Conservation (phyloP, 2,888 invertebrate species). For the Drosophila antonietae region DNA sequence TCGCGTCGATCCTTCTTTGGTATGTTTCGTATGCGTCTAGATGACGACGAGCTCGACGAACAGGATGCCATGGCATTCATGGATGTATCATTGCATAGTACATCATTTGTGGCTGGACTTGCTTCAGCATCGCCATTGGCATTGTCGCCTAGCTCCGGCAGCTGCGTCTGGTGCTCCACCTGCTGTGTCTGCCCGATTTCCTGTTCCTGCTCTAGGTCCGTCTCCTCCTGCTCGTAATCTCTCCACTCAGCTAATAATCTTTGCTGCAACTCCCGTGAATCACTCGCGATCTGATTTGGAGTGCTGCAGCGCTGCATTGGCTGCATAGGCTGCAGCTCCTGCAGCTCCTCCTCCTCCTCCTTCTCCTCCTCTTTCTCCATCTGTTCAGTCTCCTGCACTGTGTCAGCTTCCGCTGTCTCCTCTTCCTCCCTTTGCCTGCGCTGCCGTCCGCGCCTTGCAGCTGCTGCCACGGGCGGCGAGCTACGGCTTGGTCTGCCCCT, state of each 20-base stretch:
- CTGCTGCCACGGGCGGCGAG: neutral
- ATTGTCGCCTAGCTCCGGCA: neutral
- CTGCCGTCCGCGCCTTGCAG: neutral
- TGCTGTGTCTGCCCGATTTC: neutral
- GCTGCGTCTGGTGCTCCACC: neutral
- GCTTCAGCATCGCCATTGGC: neutral
- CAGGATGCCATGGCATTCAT: neutral
- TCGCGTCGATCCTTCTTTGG: constrained; percentile 84
- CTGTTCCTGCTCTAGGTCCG: constrained; percentile 1
- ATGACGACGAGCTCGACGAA: neutral
- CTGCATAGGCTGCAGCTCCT: too few relatives aligned
- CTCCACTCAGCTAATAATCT: constrained; percentile 92
- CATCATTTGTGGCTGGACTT: constrained; percentile 1
- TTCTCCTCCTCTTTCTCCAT: neutral
- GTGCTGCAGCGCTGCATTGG: neutral
- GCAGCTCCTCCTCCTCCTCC: neutral
- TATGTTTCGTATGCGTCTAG: constrained; percentile 82
- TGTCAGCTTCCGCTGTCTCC: neutral
- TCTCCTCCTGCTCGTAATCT: constrained; percentile 85
- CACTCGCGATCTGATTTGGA: neutral
- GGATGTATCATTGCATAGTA: neutral
- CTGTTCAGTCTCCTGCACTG: neutral
- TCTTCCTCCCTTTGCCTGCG: neutral
- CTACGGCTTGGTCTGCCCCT: neutral
- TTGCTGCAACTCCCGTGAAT: constrained; percentile 86